Evolutionary conservation across 2,113 vertebrate species (phyloP).

Genomic region (Lampris megalopsis): DNA sequence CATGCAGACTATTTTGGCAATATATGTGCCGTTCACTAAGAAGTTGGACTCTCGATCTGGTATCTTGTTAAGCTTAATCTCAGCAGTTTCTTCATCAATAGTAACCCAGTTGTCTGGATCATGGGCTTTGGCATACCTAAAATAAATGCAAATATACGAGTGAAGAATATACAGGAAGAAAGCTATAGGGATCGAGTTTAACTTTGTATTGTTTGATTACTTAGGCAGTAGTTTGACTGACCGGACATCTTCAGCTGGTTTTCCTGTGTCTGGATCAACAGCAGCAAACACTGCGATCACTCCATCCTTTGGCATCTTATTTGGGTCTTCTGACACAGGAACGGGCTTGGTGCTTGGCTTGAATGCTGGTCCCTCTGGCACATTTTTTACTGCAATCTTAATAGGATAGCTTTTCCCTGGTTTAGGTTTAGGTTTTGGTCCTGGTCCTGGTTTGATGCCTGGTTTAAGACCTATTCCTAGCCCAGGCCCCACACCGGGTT

Average conservation of each 20-base stretch:
- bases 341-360: slow-evolving; percentile 74
- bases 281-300: slow-evolving; percentile 83
- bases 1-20: slow-evolving; percentile 88
- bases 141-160: not conserved
- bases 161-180: not conserved
- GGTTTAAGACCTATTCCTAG: slow-evolving; percentile 32
- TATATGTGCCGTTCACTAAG: slow-evolving; percentile 85
- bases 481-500: slow-evolving; percentile 15
- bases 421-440: slow-evolving; percentile 37
- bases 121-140: slow-evolving; percentile 88
- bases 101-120: slow-evolving; percentile 89
- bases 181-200: not conserved
- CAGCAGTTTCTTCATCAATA: slow-evolving; percentile 87
- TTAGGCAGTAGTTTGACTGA: slow-evolving; percentile 53
- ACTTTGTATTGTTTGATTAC: not conserved
- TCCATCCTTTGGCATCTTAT: slow-evolving; percentile 55
- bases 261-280: slow-evolving; percentile 87
- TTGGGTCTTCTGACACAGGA: slow-evolving; percentile 75
- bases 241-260: slow-evolving; percentile 86
- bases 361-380: slow-evolving; percentile 86
- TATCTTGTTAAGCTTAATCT: slow-evolving; percentile 87
- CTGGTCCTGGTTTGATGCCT: slow-evolving; percentile 45
- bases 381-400: slow-evolving; percentile 84
- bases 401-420: slow-evolving; percentile 73
- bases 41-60: slow-evolving; percentile 86